Evolutionary conservation across 2,113 vertebrate species (phyloP).

Genomic region (Pseudorectes ferrugineus): DNA sequence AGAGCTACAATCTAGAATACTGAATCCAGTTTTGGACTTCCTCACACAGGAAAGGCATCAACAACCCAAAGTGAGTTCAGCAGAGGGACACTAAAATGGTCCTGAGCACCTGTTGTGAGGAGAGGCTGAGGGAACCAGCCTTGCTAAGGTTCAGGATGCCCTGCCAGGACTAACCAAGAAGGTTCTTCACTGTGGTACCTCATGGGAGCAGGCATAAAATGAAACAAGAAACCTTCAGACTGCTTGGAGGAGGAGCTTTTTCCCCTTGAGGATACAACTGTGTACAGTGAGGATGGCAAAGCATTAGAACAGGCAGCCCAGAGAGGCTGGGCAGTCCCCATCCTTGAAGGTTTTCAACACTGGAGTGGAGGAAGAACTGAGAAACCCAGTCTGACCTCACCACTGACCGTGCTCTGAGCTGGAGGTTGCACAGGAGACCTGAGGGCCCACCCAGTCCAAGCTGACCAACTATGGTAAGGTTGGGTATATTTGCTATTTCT

Average conservation of each 20-base stretch:
- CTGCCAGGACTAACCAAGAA: not conserved
- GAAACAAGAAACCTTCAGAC: not conserved
- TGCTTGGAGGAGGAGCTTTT: not conserved
- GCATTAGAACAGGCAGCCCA: not conserved
- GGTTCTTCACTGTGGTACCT: not conserved
- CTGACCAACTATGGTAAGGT: rapidly evolving
- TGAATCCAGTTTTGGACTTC: not conserved
- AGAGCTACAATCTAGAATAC: not conserved
- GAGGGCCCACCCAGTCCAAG: not conserved
- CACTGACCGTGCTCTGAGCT: not conserved
- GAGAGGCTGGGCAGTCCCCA: not conserved
- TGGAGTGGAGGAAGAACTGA: not conserved
- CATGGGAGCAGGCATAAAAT: not conserved
- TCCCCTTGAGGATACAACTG: not conserved
- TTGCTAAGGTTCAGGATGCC: not conserved
- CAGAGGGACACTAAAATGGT: not conserved
- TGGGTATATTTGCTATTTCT: not conserved
- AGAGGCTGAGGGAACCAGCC: not conserved
- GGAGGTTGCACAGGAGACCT: not conserved
- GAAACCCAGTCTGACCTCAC: not conserved
- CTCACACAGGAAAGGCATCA: not conserved
- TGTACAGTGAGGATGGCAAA: not conserved
- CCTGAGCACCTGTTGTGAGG: not conserved
- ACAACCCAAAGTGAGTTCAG: not conserved
- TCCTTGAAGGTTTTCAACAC: not conserved